A percentile compares a stretch with the other conserved stretches of the same genome.
Evolutionary conservation across 2,888 invertebrate species (phyloP).

Genomic region (Rhagonycha fulva): DNA sequence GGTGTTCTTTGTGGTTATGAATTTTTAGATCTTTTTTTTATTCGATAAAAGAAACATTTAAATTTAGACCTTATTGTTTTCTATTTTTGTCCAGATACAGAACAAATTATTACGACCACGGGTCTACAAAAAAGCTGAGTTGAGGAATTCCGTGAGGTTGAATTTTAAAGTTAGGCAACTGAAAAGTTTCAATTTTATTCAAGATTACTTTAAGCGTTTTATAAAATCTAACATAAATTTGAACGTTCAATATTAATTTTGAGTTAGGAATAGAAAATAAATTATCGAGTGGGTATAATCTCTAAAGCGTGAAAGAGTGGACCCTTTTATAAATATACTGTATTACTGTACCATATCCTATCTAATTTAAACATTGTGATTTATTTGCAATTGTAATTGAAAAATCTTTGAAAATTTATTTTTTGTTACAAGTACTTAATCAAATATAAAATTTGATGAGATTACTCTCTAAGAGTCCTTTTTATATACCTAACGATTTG

Average conservation of each 20-base stretch:
- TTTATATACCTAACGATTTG: neutral
- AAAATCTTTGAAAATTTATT: neutral
- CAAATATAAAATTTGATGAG: neutral
- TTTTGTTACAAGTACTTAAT: neutral
- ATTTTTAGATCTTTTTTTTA: neutral
- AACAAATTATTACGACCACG: neutral
- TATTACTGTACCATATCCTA: neutral
- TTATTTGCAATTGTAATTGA: neutral
- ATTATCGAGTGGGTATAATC: neutral
- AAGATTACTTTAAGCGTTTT: neutral
- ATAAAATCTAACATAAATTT: neutral
- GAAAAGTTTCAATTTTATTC: neutral
- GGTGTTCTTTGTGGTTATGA: neutral
- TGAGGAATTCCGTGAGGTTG: neutral
- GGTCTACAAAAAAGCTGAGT: neutral
- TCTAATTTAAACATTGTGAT: neutral
- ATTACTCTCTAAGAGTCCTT: neutral
- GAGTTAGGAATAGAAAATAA: neutral
- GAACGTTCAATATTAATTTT: neutral
- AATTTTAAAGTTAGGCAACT: neutral
- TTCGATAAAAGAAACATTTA: neutral
- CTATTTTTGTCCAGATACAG: neutral
- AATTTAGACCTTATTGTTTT: neutral
- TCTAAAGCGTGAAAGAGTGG: neutral
- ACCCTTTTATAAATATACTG: neutral